Evolutionary conservation across 2,888 invertebrate species (phyloP).

Genomic region (Yponomeuta plumbellus): DNA sequence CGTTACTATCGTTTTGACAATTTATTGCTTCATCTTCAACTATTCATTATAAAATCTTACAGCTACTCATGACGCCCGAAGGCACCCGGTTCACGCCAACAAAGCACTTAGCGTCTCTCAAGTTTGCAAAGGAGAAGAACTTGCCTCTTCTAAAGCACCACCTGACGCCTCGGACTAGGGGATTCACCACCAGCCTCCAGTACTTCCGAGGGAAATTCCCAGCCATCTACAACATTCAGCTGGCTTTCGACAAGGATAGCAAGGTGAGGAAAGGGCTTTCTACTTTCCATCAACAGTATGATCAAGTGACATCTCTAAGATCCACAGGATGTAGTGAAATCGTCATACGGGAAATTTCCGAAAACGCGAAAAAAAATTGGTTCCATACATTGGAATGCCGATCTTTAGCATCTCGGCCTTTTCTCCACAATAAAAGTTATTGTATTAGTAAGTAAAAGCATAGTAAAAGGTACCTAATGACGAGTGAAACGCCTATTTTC

Average conservation of each 20-base stretch:
- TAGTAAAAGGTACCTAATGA: too few species aligned
- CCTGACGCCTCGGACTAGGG: slow-evolving; percentile 95
- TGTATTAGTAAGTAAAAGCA: too few species aligned
- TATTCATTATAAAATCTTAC: slow-evolving; percentile 30
- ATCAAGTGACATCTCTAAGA: too few species aligned
- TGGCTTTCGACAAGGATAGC: slow-evolving; percentile 81
- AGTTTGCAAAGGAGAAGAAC: slow-evolving; percentile 91
- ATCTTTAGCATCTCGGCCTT: too few species aligned
- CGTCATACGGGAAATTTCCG: too few species aligned
- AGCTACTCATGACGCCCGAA: slow-evolving; percentile 93
- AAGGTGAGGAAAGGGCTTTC: slow-evolving; percentile 46
- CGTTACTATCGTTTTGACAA: too few species aligned
- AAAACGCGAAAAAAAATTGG: too few species aligned
- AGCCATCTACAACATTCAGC: slow-evolving; percentile 89
- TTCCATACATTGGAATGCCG: too few species aligned
- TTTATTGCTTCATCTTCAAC: not conserved
- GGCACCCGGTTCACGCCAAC: slow-evolving; percentile 93
- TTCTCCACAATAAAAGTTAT: too few species aligned
- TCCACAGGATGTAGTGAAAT: too few species aligned
- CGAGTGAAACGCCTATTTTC: too few species aligned
- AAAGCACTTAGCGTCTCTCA: slow-evolving; percentile 91
- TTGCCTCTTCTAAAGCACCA: slow-evolving; percentile 91
- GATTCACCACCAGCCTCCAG: slow-evolving; percentile 91
- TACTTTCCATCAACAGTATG: too few species aligned
- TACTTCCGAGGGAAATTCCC: slow-evolving; percentile 87